These are phyloP conservation scores for Amphibalanus amphitrite DNA, from an alignment of 1,140 invertebrate genomes.

Conservation along the genomic window DNA sequence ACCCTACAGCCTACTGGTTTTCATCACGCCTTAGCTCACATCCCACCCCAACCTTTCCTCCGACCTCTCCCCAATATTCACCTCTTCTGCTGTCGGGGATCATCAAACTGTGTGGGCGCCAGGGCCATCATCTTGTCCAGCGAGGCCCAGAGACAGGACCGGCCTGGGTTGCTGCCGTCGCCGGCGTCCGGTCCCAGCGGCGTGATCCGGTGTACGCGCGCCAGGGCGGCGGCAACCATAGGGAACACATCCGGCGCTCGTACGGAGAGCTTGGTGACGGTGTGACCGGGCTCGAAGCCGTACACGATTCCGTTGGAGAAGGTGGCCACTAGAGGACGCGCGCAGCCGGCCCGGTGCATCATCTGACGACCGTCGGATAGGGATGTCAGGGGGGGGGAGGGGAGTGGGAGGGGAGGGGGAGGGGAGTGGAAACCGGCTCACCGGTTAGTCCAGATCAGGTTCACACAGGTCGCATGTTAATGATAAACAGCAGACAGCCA, in stretches of 20 bases:
- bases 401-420: constrained; percentile 72
- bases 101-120: constrained; percentile 27
- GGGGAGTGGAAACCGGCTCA: constrained; percentile 52
- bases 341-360: constrained; percentile 40
- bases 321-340: constrained; percentile 68
- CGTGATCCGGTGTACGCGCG: constrained; percentile 46
- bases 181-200: constrained; percentile 18
- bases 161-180: constrained; percentile 31
- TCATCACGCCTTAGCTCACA: too few species aligned
- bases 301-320: constrained; percentile 92
- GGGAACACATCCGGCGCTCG: constrained; percentile 47
- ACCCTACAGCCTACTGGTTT: too few species aligned
- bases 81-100: constrained; percentile 9
- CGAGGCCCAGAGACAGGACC: constrained; percentile 44
- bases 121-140: constrained; percentile 51
- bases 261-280: constrained; percentile 50
- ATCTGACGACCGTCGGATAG: constrained; percentile 54
- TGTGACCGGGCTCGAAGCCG: constrained; percentile 69
- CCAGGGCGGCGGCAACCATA: constrained; percentile 58
- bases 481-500: too few species aligned
- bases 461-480: too few species aligned
- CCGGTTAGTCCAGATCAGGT: too few species aligned
- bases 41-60: too few species aligned
- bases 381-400: constrained; percentile 85
- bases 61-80: constrained; percentile 5